phyloP scores from a whole-genome alignment of 2,888 invertebrate genomes.

The Crepidodera aurea region DNA sequence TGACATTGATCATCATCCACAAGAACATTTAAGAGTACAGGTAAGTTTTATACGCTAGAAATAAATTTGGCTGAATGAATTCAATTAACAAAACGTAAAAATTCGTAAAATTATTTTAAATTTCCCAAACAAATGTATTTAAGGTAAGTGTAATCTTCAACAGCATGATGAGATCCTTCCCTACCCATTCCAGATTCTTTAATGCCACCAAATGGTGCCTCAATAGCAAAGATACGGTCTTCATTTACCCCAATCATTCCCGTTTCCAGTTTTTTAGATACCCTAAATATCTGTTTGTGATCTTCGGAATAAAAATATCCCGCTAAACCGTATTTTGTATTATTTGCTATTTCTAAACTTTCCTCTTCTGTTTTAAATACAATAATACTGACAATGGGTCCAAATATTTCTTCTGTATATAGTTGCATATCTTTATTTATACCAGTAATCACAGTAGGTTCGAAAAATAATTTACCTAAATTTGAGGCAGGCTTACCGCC shows the following conservation, averaged over 20 bases:
- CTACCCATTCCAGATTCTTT: constrained; percentile 96
- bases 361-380: constrained; percentile 91
- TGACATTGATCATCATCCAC: too few relatives aligned
- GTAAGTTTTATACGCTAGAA: too few relatives aligned
- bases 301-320: constrained; percentile 94
- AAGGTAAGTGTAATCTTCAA: constrained; percentile 89
- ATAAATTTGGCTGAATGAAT: too few relatives aligned
- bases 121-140: constrained; percentile 89
- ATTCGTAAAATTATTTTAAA: constrained; percentile 56
- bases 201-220: constrained; percentile 97
- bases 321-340: constrained; percentile 84
- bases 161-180: constrained; percentile 92
- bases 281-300: constrained; percentile 88
- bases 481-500: constrained; percentile 77
- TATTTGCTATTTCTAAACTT: constrained; percentile 84
- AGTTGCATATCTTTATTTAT: constrained; percentile 84
- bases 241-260: constrained; percentile 98
- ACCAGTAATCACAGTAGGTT: constrained; percentile 86
- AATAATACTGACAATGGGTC: constrained; percentile 87
- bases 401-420: constrained; percentile 92
- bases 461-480: constrained; percentile 81
- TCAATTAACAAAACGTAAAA: too few relatives aligned
- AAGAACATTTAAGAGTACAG: too few relatives aligned
- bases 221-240: constrained; percentile 88
- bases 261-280: constrained; percentile 83